Conservation (phyloP, 2,113 vertebrate genomes). For the Ciconia boyciana region DNA sequence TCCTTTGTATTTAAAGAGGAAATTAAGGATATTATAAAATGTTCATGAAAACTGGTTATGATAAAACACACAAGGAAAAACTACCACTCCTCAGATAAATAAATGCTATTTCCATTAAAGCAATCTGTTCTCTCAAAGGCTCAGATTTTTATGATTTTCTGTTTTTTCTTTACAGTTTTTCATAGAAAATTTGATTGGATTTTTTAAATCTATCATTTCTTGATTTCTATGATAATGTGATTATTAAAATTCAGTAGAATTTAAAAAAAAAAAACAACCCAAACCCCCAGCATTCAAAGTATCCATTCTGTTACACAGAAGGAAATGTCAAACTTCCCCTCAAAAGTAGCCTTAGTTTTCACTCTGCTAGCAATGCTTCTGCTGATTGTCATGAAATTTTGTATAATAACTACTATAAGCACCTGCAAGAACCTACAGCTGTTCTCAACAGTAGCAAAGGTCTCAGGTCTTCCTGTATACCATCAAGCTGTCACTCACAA, state of each 20-base stretch:
- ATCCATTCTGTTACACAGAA: neutral
- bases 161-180: neutral
- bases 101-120: neutral
- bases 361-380: neutral
- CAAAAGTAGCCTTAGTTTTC: neutral
- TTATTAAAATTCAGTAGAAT: neutral
- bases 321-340: neutral
- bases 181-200: neutral
- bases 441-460: neutral
- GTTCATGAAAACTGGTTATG: neutral
- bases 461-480: neutral
- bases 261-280: neutral
- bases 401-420: neutral
- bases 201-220: neutral
- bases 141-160: neutral
- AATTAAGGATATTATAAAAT: neutral
- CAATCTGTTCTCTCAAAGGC: neutral
- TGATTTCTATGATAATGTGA: neutral
- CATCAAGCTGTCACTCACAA: neutral
- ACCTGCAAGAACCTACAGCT: neutral
- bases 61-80: neutral
- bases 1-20: neutral
- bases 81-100: neutral
- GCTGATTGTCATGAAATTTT: neutral
- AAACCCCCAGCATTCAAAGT: neutral